A percentile compares a stretch with the other conserved stretches of the same genome.
phyloP scores from a whole-genome alignment of 2,888 invertebrate genomes.

The Hedychridium roseum region DNA sequence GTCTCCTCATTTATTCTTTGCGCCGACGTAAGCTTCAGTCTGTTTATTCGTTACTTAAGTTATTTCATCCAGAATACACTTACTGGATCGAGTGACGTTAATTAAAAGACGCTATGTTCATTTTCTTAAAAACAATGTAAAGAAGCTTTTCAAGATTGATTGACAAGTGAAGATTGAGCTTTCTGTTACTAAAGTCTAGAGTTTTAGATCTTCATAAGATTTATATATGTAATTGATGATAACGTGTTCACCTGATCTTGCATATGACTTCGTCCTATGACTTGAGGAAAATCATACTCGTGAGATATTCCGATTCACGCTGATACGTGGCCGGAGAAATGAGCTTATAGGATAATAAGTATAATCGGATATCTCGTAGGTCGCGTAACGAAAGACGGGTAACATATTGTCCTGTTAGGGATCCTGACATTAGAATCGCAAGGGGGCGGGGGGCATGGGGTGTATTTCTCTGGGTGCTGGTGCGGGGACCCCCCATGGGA shows the following conservation, averaged over 20 bases:
- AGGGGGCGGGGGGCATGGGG: conserved; percentile 14
- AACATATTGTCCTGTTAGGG: conserved; percentile 52
- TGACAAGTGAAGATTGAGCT: too few species aligned
- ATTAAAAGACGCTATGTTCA: too few species aligned
- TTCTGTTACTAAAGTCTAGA: too few species aligned
- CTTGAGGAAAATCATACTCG: too few species aligned
- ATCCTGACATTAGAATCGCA: too few species aligned
- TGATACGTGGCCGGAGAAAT: conserved; percentile 13
- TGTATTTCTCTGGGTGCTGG: conserved; percentile 11
- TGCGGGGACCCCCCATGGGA: conserved; percentile 61
- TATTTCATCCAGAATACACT: not conserved
- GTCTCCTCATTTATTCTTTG: not conserved
- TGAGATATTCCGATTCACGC: conserved; percentile 27
- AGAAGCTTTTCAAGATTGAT: too few species aligned
- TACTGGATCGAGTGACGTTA: not conserved
- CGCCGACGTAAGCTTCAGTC: not conserved
- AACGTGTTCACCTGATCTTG: too few species aligned
- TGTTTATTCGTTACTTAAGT: not conserved
- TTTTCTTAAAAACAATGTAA: too few species aligned
- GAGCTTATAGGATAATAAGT: conserved; percentile 36
- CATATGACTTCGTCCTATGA: too few species aligned
- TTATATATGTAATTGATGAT: too few species aligned
- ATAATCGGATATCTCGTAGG: conserved; percentile 43
- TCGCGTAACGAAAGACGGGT: conserved; percentile 48
- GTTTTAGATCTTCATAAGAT: too few species aligned